phyloP scores from a whole-genome alignment of 2,888 invertebrate genomes.

The Leptopilina syphax region DNA sequence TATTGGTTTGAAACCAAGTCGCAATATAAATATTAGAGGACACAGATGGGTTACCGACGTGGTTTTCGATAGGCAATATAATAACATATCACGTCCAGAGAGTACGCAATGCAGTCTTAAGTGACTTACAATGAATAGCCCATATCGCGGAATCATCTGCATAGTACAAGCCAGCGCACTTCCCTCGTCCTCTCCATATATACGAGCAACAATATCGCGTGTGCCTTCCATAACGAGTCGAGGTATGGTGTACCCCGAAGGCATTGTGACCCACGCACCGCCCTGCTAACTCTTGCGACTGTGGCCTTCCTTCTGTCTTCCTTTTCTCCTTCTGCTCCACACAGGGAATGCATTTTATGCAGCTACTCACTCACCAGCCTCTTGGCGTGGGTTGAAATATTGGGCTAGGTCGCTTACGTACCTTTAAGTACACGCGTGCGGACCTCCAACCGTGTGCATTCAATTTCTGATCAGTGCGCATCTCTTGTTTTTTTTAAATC shows the following conservation, averaged over 20 bases:
- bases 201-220: slow-evolving; percentile 70
- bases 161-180: slow-evolving; percentile 69
- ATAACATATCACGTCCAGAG: slow-evolving; percentile 62
- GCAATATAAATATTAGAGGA: slow-evolving; percentile 17
- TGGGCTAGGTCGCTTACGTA: slow-evolving; percentile 69
- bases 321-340: slow-evolving; percentile 46
- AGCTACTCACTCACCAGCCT: slow-evolving; percentile 64
- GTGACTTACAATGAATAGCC: slow-evolving; percentile 73
- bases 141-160: slow-evolving; percentile 74
- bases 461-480: slow-evolving; percentile 29
- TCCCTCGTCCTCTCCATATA: slow-evolving; percentile 67
- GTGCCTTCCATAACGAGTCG: slow-evolving; percentile 71
- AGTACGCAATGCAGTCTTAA: slow-evolving; percentile 66
- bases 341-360: slow-evolving; percentile 62
- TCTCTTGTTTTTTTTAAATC: neutral
- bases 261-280: slow-evolving; percentile 74
- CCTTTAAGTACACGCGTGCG: slow-evolving; percentile 46
- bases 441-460: slow-evolving; percentile 44
- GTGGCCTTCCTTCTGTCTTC: slow-evolving; percentile 58
- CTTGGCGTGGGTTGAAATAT: slow-evolving; percentile 66
- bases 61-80: slow-evolving; percentile 67
- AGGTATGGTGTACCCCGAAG: slow-evolving; percentile 61
- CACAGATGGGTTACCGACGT: slow-evolving; percentile 43
- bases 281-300: slow-evolving; percentile 68
- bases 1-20: neutral